Conservation (phyloP, 2,888 invertebrate species). For the Pammene fasciana region DNA sequence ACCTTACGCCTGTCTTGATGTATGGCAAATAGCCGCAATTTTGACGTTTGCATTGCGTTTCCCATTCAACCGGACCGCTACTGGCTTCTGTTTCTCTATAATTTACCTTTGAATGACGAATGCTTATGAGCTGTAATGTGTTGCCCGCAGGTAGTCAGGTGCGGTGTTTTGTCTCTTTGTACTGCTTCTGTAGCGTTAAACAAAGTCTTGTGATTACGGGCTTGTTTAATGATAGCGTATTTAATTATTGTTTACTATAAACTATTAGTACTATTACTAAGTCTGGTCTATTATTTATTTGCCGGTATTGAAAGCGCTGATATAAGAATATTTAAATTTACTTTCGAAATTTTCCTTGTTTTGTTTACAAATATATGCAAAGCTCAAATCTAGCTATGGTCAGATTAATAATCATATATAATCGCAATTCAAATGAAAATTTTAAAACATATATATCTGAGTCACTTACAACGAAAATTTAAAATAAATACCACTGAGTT, state of each 20-base stretch:
- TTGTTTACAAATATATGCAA: too few species aligned
- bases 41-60: constrained; percentile 68
- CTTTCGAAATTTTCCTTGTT: too few species aligned
- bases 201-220: constrained; percentile 24
- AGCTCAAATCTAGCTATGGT: too few species aligned
- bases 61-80: constrained; percentile 58
- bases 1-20: constrained; percentile 59
- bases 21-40: constrained; percentile 70
- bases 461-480: background rate
- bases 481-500: background rate
- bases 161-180: constrained; percentile 19
- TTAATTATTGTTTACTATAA: constrained; percentile 1
- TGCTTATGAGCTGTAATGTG: constrained; percentile 54
- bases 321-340: background rate
- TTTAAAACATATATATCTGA: too few species aligned
- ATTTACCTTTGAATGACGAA: constrained; percentile 63
- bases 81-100: constrained; percentile 64
- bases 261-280: background rate
- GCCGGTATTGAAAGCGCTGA: background rate
- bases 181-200: constrained; percentile 15
- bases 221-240: constrained; percentile 13
- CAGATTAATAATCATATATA: too few species aligned
- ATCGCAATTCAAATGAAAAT: too few species aligned
- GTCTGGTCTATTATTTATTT: constrained; percentile 3
- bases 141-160: constrained; percentile 37